phyloP scores from a whole-genome alignment of 2,113 vertebrate genomes.

The Orthochromis malagaraziensis region DNA sequence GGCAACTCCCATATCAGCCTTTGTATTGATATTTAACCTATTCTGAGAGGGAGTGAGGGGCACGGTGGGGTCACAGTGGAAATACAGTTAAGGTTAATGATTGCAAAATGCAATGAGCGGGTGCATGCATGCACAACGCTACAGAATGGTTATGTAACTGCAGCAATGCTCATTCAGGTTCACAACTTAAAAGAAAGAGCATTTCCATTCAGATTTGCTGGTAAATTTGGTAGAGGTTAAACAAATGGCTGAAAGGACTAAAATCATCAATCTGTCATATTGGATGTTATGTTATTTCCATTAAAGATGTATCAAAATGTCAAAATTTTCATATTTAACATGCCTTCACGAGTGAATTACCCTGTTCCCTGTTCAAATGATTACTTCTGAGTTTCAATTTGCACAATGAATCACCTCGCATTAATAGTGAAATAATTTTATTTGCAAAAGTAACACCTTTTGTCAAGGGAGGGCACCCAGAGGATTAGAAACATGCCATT shows the following conservation, averaged over 20 bases:
- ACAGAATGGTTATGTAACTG: slow-evolving; percentile 57
- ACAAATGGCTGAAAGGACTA: background rate
- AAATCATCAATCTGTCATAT: background rate
- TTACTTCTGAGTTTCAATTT: background rate
- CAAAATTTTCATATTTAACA: background rate
- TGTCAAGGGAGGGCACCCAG: background rate
- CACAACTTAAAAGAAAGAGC: background rate
- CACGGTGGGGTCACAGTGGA: slow-evolving; percentile 39
- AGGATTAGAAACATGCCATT: background rate
- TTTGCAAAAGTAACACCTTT: background rate
- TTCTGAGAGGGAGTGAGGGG: slow-evolving; percentile 1
- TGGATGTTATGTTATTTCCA: background rate
- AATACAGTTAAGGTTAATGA: slow-evolving; percentile 67
- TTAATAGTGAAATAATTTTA: background rate
- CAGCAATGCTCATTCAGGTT: slow-evolving; percentile 13
- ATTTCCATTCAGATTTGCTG: background rate
- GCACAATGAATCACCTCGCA: background rate
- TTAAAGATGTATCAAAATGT: background rate
- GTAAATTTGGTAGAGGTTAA: background rate
- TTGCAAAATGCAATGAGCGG: slow-evolving; percentile 10
- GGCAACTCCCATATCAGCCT: background rate
- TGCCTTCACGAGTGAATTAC: background rate
- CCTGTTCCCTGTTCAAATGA: background rate
- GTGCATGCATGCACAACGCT: background rate
- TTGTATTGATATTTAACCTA: slow-evolving; percentile 19